Percentiles rank a stretch among this genome's conserved stretches.
Conservation (phyloP, 2,888 invertebrate species). For the Toxonevra muliebris region DNA sequence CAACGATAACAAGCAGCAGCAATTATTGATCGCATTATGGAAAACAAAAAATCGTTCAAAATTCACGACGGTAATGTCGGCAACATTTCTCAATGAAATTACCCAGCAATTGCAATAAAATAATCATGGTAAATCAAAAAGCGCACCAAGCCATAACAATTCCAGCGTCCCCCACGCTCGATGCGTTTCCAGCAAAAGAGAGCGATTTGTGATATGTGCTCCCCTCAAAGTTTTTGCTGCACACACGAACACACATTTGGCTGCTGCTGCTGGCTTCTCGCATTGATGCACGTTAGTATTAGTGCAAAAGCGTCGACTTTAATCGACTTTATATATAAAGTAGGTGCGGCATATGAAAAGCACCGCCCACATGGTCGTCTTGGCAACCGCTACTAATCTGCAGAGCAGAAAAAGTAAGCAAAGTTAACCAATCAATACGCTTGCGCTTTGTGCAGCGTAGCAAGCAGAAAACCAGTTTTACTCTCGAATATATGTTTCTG, state of each 20-base stretch:
- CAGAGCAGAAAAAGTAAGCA: constrained; percentile 9
- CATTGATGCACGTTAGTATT: neutral
- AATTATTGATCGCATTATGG: neutral
- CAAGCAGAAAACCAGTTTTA: constrained; percentile 25
- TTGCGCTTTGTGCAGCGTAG: constrained; percentile 44
- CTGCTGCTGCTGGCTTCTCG: neutral
- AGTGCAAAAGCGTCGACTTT: neutral
- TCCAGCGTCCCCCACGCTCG: neutral
- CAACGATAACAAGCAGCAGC: neutral
- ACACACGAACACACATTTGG: neutral
- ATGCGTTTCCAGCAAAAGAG: neutral
- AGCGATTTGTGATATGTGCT: neutral
- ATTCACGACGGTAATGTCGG: no score
- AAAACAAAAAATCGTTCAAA: no score
- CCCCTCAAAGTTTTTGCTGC: no score
- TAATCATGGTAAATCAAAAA: no score
- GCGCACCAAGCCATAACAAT: neutral
- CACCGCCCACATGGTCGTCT: constrained; percentile 50
- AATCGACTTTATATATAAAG: neutral
- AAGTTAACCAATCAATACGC: constrained; percentile 53
- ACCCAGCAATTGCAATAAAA: no score
- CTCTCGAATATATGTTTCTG: neutral
- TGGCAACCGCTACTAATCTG: constrained; percentile 18
- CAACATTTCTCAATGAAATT: no score
- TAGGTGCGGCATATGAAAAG: constrained; percentile 47